phyloP scores from a whole-genome alignment of 2,797 vertebrate genomes.

The Microctenopoma steveboyesi region DNA sequence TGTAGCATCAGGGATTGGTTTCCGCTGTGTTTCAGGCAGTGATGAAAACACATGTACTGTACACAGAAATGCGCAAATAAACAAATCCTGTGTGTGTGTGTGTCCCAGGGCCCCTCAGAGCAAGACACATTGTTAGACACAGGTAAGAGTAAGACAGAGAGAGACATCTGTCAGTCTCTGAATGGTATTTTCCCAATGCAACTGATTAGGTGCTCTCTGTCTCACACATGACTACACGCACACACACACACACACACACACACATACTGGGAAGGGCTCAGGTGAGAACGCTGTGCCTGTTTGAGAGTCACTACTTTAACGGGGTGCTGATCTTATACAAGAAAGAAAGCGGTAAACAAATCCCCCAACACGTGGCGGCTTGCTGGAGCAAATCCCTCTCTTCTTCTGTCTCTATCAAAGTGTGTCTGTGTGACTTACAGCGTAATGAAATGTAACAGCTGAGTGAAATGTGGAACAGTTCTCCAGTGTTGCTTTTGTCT shows the following conservation, averaged over 20 bases:
- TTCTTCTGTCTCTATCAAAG: conserved; percentile 34
- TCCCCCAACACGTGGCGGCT: conserved; percentile 74
- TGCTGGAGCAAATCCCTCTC: conserved; percentile 68
- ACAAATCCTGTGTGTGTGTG: background rate
- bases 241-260: conserved; percentile 8
- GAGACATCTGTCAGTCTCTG: conserved; percentile 75
- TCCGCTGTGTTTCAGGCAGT: conserved; percentile 66
- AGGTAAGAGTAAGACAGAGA: conserved; percentile 61
- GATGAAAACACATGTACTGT: conserved; percentile 58
- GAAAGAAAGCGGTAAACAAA: conserved; percentile 77
- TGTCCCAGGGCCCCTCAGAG: conserved; percentile 46
- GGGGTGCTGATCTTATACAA: conserved; percentile 63
- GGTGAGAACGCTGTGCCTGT: conserved; percentile 53
- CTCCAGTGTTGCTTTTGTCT: conserved; percentile 3
- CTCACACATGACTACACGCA: background rate
- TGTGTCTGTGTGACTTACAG: conserved; percentile 49
- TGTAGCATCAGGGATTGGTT: conserved; percentile 78
- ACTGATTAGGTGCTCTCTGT: conserved; percentile 58
- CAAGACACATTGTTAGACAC: conserved; percentile 57
- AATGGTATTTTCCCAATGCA: conserved; percentile 64
- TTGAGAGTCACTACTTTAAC: conserved; percentile 64
- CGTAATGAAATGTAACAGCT: conserved; percentile 44
- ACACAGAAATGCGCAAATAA: conserved; percentile 12
- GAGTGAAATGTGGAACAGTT: conserved; percentile 37
- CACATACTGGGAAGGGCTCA: conserved; percentile 19